These are phyloP conservation scores for Macrosoma leucophasiata DNA, from an alignment of 2,888 invertebrate genomes.

Conservation along the genomic window DNA sequence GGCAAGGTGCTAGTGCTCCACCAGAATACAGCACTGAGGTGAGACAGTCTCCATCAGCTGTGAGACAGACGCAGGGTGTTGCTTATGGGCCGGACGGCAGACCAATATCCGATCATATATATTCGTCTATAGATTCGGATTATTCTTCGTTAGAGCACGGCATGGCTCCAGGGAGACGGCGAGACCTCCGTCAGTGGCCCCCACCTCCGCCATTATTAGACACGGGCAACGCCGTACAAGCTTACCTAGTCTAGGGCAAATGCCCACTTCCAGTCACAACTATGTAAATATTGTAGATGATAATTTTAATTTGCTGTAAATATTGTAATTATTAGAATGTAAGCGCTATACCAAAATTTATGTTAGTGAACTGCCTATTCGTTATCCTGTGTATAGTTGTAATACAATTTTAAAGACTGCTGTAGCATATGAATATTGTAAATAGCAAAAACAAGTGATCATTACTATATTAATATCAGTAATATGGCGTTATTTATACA, in stretches of 20 bases:
- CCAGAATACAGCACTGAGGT: slow-evolving; percentile 69
- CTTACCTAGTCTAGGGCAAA: slow-evolving; percentile 79
- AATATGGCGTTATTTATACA: slow-evolving; percentile 74
- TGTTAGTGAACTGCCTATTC: slow-evolving; percentile 71
- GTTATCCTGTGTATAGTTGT: slow-evolving; percentile 72
- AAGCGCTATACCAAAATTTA: slow-evolving; percentile 74
- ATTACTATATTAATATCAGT: slow-evolving; percentile 70
- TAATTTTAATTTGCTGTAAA: slow-evolving; percentile 60
- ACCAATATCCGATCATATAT: slow-evolving; percentile 91
- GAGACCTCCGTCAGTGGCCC: slow-evolving; percentile 66
- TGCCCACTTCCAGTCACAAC: slow-evolving; percentile 65
- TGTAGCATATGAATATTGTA: slow-evolving; percentile 75
- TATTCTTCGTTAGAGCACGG: slow-evolving; percentile 89
- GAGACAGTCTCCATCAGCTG: slow-evolving; percentile 57
- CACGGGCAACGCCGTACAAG: slow-evolving; percentile 75
- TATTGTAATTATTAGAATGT: slow-evolving; percentile 65
- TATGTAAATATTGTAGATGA: slow-evolving; percentile 57
- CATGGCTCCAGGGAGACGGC: slow-evolving; percentile 66
- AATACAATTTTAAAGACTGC: slow-evolving; percentile 77
- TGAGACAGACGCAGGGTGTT: slow-evolving; percentile 66
- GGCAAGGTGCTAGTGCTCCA: slow-evolving; percentile 64
- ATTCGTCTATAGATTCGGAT: slow-evolving; percentile 92
- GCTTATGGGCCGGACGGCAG: slow-evolving; percentile 78
- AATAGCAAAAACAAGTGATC: slow-evolving; percentile 74
- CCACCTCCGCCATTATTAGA: slow-evolving; percentile 67